Evolutionary conservation across 2,888 invertebrate species (phyloP), one percentile per base, ranked within the genome.

Genomic region (Conops quadrifasciatus): DNA sequence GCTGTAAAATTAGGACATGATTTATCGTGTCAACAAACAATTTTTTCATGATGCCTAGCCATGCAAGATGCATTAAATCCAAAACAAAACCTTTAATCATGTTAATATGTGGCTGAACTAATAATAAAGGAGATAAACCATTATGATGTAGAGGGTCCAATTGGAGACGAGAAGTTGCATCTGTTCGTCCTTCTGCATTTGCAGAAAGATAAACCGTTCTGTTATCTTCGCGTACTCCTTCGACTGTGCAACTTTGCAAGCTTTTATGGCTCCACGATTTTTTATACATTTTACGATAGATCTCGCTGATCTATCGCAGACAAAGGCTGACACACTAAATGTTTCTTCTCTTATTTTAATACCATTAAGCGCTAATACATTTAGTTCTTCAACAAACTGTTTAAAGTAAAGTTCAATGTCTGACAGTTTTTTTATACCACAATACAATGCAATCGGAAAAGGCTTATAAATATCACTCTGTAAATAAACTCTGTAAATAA

Each of bases 401-500:
- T 28, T 7, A 26, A 59, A 59, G 26, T 59, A 59, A 11, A 16
- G 26, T 16, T 21, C 26, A 26, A 59, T 59, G 26, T 24, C 16
- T 9, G 58, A 24, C 7, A 24, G 24, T 9, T 59, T 24, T 24
- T 26, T 26, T 1, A 59, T 26, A 15, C 58, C 58, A 59, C 58
- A 59, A 59, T 59, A 24, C 26, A 59, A 28, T 24, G 58, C 58
- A 9, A 59, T 59, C 13, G 58, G 58, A 24, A 59, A 59, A 59
- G 58, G 58, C 28, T 15, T 59, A 26, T 59, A 59, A 59, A 24
- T 24, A 59, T 59, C 26, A 9, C 9, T 36, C 36, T n/a, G n/a
- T n/a, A n/a, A n/a, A n/a, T n/a, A n/a, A n/a, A 9, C 9, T 36
- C 36, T n/a, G n/a, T n/a, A n/a, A n/a, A n/a, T n/a, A n/a, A n/a